Evolutionary conservation across 2,113 vertebrate species (phyloP).

Genomic region (Condylura cristata): DNA sequence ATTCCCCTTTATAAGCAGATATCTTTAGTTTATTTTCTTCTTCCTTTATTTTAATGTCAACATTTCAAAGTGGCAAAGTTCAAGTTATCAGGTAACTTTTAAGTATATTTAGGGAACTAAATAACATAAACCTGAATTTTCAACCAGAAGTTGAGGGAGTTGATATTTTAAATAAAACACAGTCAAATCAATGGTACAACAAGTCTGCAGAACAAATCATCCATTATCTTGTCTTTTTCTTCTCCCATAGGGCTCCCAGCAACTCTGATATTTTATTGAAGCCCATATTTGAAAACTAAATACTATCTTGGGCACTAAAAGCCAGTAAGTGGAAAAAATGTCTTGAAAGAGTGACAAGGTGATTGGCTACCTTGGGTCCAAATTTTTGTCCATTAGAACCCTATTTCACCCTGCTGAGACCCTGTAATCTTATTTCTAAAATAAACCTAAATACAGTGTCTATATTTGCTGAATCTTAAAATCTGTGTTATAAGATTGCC

Average conservation of each 20-base stretch:
- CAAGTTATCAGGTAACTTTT: not conserved
- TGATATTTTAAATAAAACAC: conserved; percentile 40
- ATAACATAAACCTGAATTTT: conserved; percentile 28
- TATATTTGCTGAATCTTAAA: conserved; percentile 46
- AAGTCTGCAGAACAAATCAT: not conserved
- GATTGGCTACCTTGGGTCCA: conserved; percentile 49
- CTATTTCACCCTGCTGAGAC: conserved; percentile 15
- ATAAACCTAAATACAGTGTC: conserved; percentile 44
- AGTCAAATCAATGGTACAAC: not conserved
- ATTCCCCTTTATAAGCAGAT: not conserved
- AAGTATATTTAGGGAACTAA: not conserved
- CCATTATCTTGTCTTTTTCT: conserved; percentile 62
- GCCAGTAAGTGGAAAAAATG: conserved; percentile 38
- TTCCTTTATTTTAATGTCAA: not conserved
- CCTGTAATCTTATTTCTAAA: conserved; percentile 65
- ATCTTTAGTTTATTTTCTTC: not conserved
- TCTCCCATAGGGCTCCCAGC: not conserved
- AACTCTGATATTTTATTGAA: conserved; percentile 48
- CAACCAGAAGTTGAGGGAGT: not conserved
- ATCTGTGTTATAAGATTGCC: conserved; percentile 19
- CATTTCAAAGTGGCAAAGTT: not conserved
- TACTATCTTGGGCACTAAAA: conserved; percentile 41
- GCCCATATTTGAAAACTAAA: conserved; percentile 47
- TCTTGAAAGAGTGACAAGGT: conserved; percentile 60
- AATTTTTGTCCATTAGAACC: conserved; percentile 52